Conservation (phyloP, 2,888 invertebrate genomes). For the Synanthedon andrenaeformis region DNA sequence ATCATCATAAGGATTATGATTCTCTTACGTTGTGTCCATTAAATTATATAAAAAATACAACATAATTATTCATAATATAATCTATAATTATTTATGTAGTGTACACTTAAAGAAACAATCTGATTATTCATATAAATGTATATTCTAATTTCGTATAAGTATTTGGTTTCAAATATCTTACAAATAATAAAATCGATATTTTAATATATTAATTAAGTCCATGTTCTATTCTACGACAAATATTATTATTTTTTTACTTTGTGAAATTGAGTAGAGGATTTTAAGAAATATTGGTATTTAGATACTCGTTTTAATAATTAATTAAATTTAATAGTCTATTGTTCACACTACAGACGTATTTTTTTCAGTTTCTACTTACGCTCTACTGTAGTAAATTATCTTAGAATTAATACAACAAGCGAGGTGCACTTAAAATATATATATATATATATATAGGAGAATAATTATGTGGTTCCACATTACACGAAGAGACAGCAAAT, state of each 20-base stretch:
- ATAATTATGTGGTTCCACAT: neutral
- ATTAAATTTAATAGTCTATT: slow-evolving; percentile 6
- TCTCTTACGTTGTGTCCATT: neutral
- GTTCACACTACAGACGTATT: slow-evolving; percentile 18
- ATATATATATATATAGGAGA: neutral
- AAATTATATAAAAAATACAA: neutral
- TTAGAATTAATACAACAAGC: neutral
- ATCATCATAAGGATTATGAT: slow-evolving; percentile 39
- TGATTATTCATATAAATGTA: neutral
- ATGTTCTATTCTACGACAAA: slow-evolving; percentile 70
- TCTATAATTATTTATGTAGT: too few relatives aligned
- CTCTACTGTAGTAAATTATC: neutral
- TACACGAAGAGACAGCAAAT: too few relatives aligned
- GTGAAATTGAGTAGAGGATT: slow-evolving; percentile 11
- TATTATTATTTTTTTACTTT: slow-evolving; percentile 2
- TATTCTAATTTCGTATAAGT: neutral
- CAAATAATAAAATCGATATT: slow-evolving; percentile 54
- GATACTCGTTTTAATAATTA: slow-evolving; percentile 5
- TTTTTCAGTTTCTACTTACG: slow-evolving; percentile 38
- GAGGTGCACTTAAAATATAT: neutral
- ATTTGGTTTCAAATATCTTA: neutral
- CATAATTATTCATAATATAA: neutral
- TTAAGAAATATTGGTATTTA: slow-evolving; percentile 7
- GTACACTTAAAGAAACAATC: neutral
- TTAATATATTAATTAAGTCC: slow-evolving; percentile 37